Conservation (phyloP, 2,888 invertebrate genomes). For the Neoaliturus tenellus region DNA sequence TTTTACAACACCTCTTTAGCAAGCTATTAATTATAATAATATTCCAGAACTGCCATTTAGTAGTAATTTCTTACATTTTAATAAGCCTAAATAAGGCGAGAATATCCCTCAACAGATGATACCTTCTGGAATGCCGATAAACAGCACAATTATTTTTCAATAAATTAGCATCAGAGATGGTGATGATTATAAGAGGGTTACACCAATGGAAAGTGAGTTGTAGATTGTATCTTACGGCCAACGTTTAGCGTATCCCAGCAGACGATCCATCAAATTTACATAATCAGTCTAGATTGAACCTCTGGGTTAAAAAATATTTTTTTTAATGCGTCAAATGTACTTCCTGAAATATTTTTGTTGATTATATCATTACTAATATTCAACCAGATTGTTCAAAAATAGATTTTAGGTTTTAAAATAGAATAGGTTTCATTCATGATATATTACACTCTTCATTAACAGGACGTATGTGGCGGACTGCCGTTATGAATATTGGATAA, state of each 20-base stretch:
- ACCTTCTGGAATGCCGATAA: neutral
- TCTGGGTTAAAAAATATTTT: no score
- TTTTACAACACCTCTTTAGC: neutral
- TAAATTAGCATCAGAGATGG: slow-evolving; percentile 9
- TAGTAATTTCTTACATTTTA: neutral
- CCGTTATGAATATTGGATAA: no score
- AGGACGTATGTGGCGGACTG: no score
- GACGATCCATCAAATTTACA: neutral
- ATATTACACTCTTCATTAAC: no score
- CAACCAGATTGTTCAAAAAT: no score
- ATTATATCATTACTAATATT: no score
- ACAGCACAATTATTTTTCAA: slow-evolving; percentile 22
- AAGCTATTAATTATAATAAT: slow-evolving; percentile 4
- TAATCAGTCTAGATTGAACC: neutral
- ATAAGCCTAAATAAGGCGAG: slow-evolving; percentile 2
- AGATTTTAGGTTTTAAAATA: no score
- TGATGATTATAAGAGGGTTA: neutral
- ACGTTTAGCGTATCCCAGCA: neutral
- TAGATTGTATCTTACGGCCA: slow-evolving; percentile 11
- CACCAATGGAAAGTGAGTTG: neutral
- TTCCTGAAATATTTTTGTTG: no score
- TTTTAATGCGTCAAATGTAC: no score
- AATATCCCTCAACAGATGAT: neutral
- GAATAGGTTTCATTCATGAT: no score
- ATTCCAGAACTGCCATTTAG: neutral